A percentile compares a stretch with the other conserved stretches of the same genome.
phyloP scores from a whole-genome alignment of 2,888 invertebrate genomes.

The Macroteleia sp. region DNA sequence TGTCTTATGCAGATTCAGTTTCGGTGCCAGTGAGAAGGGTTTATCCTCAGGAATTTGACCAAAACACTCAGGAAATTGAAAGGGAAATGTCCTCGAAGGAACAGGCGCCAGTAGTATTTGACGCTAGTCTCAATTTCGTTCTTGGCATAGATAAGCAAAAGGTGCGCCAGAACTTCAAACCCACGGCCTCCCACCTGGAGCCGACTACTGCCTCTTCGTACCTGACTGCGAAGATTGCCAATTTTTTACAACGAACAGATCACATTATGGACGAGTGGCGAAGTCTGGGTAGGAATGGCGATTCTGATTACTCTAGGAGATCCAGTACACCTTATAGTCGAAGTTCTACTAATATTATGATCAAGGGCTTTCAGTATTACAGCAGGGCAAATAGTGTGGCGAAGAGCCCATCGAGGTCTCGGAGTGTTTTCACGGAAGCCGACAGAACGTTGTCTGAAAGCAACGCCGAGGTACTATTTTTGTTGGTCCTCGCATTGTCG shows the following conservation, averaged over 20 bases:
- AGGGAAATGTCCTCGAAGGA: conserved; percentile 87
- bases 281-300: conserved; percentile 87
- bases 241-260: conserved; percentile 92
- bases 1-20: conserved; percentile 81
- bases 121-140: conserved; percentile 92
- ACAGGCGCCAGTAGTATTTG: conserved; percentile 91
- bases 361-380: conserved; percentile 91
- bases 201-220: conserved; percentile 91
- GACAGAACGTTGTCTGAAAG: conserved; percentile 78
- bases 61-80: conserved; percentile 81
- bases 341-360: conserved; percentile 92
- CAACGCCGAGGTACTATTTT: conserved; percentile 72
- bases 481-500: not conserved
- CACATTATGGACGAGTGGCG: conserved; percentile 95
- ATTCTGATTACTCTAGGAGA: conserved; percentile 73
- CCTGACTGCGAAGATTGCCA: conserved; percentile 90
- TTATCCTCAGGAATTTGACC: conserved; percentile 80
- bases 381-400: conserved; percentile 80
- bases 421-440: conserved; percentile 68
- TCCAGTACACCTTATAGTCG: conserved; percentile 83
- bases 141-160: conserved; percentile 90
- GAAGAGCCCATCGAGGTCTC: conserved; percentile 73
- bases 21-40: conserved; percentile 57
- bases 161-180: conserved; percentile 88
- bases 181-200: conserved; percentile 91